Percentiles rank a stretch among this genome's conserved stretches.
These are phyloP conservation scores for Rambutsinella grinnellia DNA, from an alignment of 2,888 invertebrate genomes.

Conservation along the genomic window DNA sequence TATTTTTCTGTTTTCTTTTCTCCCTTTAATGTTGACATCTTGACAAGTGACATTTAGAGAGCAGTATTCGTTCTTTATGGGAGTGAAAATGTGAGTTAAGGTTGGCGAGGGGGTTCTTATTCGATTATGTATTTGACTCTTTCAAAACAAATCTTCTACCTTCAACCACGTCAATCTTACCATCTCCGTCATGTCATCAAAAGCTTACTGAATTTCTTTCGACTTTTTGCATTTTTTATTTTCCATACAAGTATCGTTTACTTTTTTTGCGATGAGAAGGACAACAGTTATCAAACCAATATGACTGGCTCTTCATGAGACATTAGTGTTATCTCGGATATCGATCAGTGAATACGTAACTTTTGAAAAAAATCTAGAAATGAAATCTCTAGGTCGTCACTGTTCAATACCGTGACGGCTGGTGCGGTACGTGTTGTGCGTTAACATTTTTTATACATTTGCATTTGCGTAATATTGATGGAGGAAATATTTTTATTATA, in stretches of 20 bases:
- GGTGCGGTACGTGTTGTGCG: no score
- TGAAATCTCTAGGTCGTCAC: no score
- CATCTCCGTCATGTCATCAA: no score
- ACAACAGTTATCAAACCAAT: neutral
- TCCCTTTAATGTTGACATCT: constrained; percentile 37
- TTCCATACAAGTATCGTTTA: neutral
- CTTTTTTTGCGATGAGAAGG: neutral
- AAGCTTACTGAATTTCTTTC: constrained; percentile 8
- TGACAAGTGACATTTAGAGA: constrained; percentile 54
- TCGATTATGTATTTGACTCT: no score
- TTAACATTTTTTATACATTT: no score
- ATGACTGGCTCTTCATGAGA: constrained; percentile 12
- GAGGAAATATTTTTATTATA: no score
- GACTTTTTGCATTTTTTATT: neutral
- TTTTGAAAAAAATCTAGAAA: no score
- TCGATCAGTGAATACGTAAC: constrained; percentile 31
- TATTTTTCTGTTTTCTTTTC: no score
- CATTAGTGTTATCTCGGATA: constrained; percentile 19
- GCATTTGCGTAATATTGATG: no score
- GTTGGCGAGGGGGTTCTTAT: no score
- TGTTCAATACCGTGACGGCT: no score
- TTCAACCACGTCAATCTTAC: neutral
- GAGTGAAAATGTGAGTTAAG: neutral
- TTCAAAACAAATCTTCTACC: no score
- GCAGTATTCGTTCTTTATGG: constrained; percentile 27